Evolutionary conservation across 2,113 vertebrate species (phyloP).

Genomic region (Eudyptes chrysolophus): DNA sequence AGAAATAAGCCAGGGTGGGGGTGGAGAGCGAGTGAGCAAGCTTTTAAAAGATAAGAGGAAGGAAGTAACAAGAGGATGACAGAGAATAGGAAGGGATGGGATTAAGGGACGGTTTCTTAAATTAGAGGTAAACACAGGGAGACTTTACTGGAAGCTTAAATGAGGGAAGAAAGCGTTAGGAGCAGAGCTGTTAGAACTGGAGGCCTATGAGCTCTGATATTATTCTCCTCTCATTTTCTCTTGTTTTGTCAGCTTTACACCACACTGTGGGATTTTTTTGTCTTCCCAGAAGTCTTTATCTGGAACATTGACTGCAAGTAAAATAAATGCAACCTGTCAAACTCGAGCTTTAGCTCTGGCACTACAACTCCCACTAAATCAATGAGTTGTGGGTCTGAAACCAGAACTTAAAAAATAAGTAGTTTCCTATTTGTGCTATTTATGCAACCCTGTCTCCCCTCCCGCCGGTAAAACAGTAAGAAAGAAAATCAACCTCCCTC

Average conservation of each 20-base stretch:
- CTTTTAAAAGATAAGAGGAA: conserved; percentile 57
- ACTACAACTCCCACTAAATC: not conserved
- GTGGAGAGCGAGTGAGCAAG: conserved; percentile 19
- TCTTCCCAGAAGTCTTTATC: conserved; percentile 1
- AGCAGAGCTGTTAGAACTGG: conserved; percentile 2
- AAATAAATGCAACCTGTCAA: conserved; percentile 9
- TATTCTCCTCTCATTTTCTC: conserved; percentile 22
- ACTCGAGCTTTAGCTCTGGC: not conserved
- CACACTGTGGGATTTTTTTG: not conserved
- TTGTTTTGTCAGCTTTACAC: conserved; percentile 41
- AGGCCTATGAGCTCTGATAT: not conserved
- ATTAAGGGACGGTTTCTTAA: conserved; percentile 46
- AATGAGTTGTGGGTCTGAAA: not conserved
- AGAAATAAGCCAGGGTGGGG: conserved; percentile 50
- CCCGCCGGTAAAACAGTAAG: not conserved
- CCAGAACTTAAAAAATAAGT: not conserved
- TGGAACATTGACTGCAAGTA: not conserved
- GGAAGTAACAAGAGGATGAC: conserved; percentile 50
- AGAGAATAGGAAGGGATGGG: conserved; percentile 26
- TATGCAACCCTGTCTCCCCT: not conserved
- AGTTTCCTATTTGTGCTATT: not conserved
- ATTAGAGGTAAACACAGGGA: conserved; percentile 34
- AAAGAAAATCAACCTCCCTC: not conserved
- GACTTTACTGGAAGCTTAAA: conserved; percentile 25
- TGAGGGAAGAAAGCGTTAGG: not conserved